Conservation (phyloP, 2,113 vertebrate genomes). For the Sylvilagus bachmani region DNA sequence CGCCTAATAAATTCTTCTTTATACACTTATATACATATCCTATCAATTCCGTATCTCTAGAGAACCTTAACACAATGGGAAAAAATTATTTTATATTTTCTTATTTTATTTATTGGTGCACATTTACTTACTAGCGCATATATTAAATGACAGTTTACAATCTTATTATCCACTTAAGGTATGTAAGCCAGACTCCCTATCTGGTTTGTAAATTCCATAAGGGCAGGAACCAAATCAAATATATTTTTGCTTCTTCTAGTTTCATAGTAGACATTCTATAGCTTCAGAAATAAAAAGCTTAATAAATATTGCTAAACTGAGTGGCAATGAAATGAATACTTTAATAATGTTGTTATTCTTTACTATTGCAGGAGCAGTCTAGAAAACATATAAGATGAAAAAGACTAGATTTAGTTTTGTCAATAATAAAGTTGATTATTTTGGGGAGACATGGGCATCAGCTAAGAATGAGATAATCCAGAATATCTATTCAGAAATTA, state of each 20-base stretch:
- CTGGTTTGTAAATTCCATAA: neutral
- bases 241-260: neutral
- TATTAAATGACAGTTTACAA: neutral
- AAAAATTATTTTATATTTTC: constrained; percentile 29
- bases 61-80: no score
- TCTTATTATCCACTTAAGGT: constrained; percentile 21
- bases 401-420: constrained; percentile 36
- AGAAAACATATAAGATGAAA: constrained; percentile 23
- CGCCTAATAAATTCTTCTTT: no score
- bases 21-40: no score
- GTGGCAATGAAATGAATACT: constrained; percentile 18
- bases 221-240: neutral
- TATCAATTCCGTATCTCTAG: no score
- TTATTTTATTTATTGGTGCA: neutral
- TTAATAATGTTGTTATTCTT: constrained; percentile 4
- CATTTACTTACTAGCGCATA: neutral
- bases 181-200: neutral
- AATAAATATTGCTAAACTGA: constrained; percentile 15
- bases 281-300: neutral
- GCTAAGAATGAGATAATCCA: constrained; percentile 44
- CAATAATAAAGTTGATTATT: constrained; percentile 50
- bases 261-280: neutral
- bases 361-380: neutral
- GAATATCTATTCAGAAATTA: constrained; percentile 70
- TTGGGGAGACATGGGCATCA: constrained; percentile 20